Base-by-base conservation (phyloP, 2,888 invertebrate species). In the Apamea sordens region DNA sequence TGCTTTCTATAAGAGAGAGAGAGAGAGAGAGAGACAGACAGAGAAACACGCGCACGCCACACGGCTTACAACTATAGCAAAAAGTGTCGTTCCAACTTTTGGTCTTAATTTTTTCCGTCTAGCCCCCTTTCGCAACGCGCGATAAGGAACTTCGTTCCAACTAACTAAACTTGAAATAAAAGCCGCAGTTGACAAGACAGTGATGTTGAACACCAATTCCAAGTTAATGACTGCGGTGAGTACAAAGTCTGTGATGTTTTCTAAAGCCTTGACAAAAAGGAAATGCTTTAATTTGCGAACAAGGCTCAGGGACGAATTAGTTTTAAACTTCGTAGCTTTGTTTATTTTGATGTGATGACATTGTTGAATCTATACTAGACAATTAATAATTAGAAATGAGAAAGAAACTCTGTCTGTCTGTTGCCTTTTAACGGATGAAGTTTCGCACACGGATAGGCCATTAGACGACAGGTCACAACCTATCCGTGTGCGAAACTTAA, bases 241-340 rank as follows among this genome's bases (percentile, higher is more conserved):
- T 65, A 84, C 68, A 69, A 73, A 59, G 71, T 72, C 41, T 24
- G 36, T n/a, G 68, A 28, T 47, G 67, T 63, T 21, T 71, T 21
- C 4, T 59, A 28, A 59, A 70, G 76, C 50, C 50, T 56, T 28
- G 5, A 32, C 44, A 41, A 77, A 80, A 86, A 85, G 79, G 83
- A 86, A 88, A 90, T 90, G 90, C 75, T 77, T 83, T 85, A 88
- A 89, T 89, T 85, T 83, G 70, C 77, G 44, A 80, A 78, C 77
- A 78, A 71, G 63, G 50, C 56, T 13, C 36, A 11, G 28, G n/a
- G 63, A 36, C 6, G 44, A 83, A 83, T 88, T 86, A 86, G 78
- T 86, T 86, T 78, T 79, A 36, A 44, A 44, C 15, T 63, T 50
- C 10, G 21, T 7, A 21, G 21, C 53, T 63, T 13, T 44, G n/a